Percentiles rank a stretch among this genome's conserved stretches.
phyloP scores from a whole-genome alignment of 2,888 invertebrate species.

The Masnerella sp. region DNA sequence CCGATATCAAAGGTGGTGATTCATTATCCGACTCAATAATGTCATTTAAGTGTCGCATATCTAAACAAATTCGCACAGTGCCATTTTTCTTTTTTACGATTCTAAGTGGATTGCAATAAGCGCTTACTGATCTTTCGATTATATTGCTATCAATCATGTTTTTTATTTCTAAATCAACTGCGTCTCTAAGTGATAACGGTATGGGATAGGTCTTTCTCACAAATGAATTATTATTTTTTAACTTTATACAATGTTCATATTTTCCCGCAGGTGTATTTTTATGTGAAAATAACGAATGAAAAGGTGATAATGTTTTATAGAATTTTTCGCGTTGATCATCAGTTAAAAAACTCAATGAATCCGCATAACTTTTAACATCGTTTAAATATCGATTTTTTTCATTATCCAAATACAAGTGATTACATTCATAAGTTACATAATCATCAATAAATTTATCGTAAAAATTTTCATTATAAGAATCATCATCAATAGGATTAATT shows the following conservation, averaged over 20 bases:
- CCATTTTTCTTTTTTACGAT: constrained; percentile 1
- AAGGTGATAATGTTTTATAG: too few species aligned
- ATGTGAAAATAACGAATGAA: background rate
- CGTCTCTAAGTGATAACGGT: background rate
- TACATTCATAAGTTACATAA: too few species aligned
- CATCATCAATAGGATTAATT: too few species aligned
- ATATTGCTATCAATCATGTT: background rate
- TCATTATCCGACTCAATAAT: constrained; percentile 64
- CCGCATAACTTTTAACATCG: too few species aligned
- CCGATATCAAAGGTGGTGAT: constrained; percentile 54
- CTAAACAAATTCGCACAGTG: constrained; percentile 27
- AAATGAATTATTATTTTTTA: constrained; percentile 2
- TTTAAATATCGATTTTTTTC: too few species aligned
- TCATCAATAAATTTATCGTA: too few species aligned
- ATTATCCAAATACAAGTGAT: too few species aligned
- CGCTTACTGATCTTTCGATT: constrained; percentile 1
- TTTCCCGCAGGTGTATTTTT: background rate
- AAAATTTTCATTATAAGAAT: too few species aligned
- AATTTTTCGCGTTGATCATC: too few species aligned
- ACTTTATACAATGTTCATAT: constrained; percentile 50
- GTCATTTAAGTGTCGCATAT: constrained; percentile 68
- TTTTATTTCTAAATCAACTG: background rate
- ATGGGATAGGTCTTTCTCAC: background rate
- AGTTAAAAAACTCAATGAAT: too few species aligned
- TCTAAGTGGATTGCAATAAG: constrained; percentile 2